Base-by-base conservation (phyloP, 1,140 invertebrate genomes). In the Halesus radiatus region DNA sequence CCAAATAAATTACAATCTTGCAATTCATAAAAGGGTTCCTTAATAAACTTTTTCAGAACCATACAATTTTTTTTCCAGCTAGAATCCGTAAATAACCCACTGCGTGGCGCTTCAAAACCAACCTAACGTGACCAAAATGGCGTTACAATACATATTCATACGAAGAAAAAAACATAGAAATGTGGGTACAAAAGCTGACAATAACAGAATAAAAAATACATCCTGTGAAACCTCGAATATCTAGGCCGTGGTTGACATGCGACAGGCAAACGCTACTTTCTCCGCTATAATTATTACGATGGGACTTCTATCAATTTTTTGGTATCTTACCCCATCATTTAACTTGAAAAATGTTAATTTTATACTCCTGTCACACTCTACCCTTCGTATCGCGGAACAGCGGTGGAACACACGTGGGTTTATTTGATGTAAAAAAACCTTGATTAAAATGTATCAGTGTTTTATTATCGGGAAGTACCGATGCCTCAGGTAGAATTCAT, bases 271-370 rank as follows among this genome's bases (percentile, higher is more conserved):
- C 53, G 23, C 70, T 22, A 62, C 70, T 79, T 79, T 74, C 70
- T 79, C 29, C 22, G 8, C 18, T 18, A n/a, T 16, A 60, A 52
- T 79, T 66, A 79, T 79, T 66, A 45, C 10, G 37, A 79, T 75
- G 75, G 32, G 58, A 53, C 70, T 52, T 45, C 37, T 15, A 45
- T 78, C 70, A 45, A 8, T 32, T 79, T 79, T 74, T 79, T 74
- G 10, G n/a, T 56, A 62, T 74, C 56, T 64, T 64, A 64, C 78
- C 78, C 78, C 66, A 79, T 79, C 78, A 79, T 79, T 79, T 74
- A 50, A 29, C 20, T 56, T 79, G 78, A 79, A 64, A 79, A 79
- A 79, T 74, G 78, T 78, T 78, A 68, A 78, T 78, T 78, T 45
- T 68, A 78, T 68, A 78, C 60, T 29, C 62, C 62, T 22, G 23